Base-by-base conservation (phyloP, 2,113 vertebrate genomes). In the Lonchura striata region DNA sequence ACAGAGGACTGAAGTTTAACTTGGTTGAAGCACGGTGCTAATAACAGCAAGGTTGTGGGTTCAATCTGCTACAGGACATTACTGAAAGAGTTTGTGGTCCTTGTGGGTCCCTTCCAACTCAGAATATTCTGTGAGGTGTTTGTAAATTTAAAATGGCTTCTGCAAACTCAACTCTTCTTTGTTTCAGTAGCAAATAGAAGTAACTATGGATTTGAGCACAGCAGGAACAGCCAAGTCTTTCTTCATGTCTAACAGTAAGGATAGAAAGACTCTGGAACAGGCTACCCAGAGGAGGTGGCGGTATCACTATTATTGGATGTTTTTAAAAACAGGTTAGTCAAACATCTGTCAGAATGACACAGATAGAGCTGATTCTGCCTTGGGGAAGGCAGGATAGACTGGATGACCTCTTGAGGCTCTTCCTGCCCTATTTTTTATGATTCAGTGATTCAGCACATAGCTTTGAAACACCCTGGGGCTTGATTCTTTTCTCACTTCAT, bases 401-500 rank as follows among this genome's bases (percentile, higher is more conserved):
- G 82, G 61, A 75, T 96, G 96, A 96, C 96, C 96, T 96, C 96
- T 95, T 0, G 0, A 95, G 93, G 95, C 87, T 94, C 70, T 94
- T 95, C 61, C 87, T 96, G 96, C 78, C 95, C 92, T 93, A 71
- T 90, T 95, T 96, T 84, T 61, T 79, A 87, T 76, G 84, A 96
- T 94, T 92, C 87, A 75, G 72, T 89, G 94, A 96, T 89, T 95
- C 94, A 93, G 92, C 94, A 95, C 72, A 87, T 75, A 93, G 72
- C 72, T 97, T 75, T 92, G 65, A 94, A 95, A 94, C 41, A 64
- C 83, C 91, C 89, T 23, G 83, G 88, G 94, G 95, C 88, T 96
- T 79, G 64, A 72, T 89, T 92, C 86, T 88, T 92, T 93, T 94
- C 91, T 96, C 83, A 91, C 49, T 56, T 94, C 83, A 25, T 84